phyloP scores from a whole-genome alignment of 2,797 vertebrate species.

The Amniataba percoides region DNA sequence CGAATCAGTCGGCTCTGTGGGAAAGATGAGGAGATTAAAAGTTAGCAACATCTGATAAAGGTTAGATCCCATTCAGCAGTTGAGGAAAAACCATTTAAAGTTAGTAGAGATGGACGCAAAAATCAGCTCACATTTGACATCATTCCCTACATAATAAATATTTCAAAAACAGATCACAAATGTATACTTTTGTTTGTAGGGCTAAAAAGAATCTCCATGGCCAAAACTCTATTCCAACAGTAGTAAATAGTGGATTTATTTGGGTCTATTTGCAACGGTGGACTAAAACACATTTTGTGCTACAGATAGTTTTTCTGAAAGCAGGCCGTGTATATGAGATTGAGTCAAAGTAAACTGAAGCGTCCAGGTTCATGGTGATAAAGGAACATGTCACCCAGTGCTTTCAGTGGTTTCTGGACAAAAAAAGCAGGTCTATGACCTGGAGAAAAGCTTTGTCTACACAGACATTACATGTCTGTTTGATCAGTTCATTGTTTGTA shows the following conservation, averaged over 20 bases:
- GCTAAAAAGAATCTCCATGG: too few relatives aligned
- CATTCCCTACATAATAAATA: background rate
- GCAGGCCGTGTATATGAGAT: background rate
- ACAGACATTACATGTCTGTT: background rate
- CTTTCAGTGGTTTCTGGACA: background rate
- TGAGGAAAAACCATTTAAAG: background rate
- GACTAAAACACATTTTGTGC: background rate
- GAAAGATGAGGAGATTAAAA: background rate
- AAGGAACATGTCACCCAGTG: background rate
- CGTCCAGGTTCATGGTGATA: background rate
- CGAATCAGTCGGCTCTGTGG: conserved; percentile 50
- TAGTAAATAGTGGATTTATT: background rate
- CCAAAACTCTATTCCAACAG: background rate
- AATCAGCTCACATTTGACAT: background rate
- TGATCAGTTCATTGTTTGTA: background rate
- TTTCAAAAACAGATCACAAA: background rate
- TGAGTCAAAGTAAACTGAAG: background rate
- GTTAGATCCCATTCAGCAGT: background rate
- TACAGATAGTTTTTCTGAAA: background rate
- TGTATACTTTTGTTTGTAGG: too few relatives aligned
- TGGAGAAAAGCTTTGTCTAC: too few relatives aligned
- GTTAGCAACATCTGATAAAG: background rate
- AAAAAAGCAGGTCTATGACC: background rate
- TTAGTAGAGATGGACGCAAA: background rate
- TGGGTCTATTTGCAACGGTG: background rate